Evolutionary conservation across 2,888 invertebrate species (phyloP).

Genomic region (Hydraecia micacea): DNA sequence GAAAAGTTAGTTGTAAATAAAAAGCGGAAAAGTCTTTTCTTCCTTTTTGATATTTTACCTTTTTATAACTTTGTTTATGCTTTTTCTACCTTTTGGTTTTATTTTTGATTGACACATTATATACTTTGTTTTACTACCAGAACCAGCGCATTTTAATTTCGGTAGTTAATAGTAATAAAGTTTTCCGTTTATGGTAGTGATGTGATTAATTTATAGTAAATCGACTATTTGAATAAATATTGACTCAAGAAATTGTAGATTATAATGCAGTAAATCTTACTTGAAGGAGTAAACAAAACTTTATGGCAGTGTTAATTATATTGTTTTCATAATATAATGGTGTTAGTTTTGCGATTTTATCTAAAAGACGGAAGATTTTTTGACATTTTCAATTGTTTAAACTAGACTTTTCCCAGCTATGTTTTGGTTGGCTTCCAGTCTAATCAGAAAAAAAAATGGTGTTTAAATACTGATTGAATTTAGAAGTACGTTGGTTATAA

Average conservation of each 20-base stretch:
- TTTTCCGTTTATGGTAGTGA: slow-evolving; percentile 31
- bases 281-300: not conserved
- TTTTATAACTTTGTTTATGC: too few relatives aligned
- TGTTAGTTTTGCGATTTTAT: slow-evolving; percentile 17
- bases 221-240: slow-evolving; percentile 29
- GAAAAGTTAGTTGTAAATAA: not conserved
- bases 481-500: not conserved
- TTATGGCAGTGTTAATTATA: slow-evolving; percentile 5
- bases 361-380: slow-evolving; percentile 2
- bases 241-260: not conserved
- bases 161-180: slow-evolving; percentile 32
- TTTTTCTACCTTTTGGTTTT: too few relatives aligned
- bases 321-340: not conserved
- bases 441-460: not conserved
- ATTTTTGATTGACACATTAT: too few relatives aligned
- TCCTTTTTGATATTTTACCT: too few relatives aligned
- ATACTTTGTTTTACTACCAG: too few relatives aligned
- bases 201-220: slow-evolving; percentile 19
- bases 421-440: not conserved
- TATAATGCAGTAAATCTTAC: slow-evolving; percentile 25
- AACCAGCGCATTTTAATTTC: too few relatives aligned
- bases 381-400: slow-evolving; percentile 10
- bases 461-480: not conserved
- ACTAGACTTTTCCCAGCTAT: not conserved
- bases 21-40: too few relatives aligned